Evolutionary conservation across 1,140 invertebrate genomes (phyloP), one percentile per base, ranked within the genome.

Genomic region (Charaxes varanes): DNA sequence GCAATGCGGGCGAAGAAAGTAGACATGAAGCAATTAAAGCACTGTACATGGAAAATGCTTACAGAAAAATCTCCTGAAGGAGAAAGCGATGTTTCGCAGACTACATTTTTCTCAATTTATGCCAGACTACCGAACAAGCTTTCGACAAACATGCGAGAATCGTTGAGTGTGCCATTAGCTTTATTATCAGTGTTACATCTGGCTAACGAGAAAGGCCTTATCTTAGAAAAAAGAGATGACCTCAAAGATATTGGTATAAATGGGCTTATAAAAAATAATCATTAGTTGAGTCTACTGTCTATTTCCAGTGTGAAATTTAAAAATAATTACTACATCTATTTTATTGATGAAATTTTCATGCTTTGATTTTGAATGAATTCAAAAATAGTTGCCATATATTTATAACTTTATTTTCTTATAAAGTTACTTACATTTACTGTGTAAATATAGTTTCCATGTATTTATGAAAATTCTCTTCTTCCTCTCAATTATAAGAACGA

Each of bases 181-280:
- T 91, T 94, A 79, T 88, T 92, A 8, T 91, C 92, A 3, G 71
- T 94, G 4, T 76, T 95, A 1, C 93, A 94, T 86, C 73, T 94
- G 36, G 90, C 91, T 6, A 95, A 94, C 73, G 93, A 95, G 72
- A 91, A 92, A 47, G 79, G 80, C 13, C 53, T 85, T 0, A 53
- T 73, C 12, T 41, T 85, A 17, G 61, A 83, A 35, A 82, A 79
- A 47, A 58, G 41, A n/a, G 65, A 70, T 2, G 65, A 78, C 15
- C 43, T 76, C 0, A 77, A 78, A 28, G 84, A 85, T 50, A 66
- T 85, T 26, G 65, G 43, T 11, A 74, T 85, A 21, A 3, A 73
- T 32, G 76, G 79, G n/a, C 48, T 81, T 21, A 73, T 74, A 42
- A 70, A 77, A 36, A 59, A 62, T 32, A n/a, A n/a, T n/a, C n/a